These are phyloP conservation scores for Mormyrus lacerda DNA, from an alignment of 2,113 vertebrate genomes.

Conservation along the genomic window DNA sequence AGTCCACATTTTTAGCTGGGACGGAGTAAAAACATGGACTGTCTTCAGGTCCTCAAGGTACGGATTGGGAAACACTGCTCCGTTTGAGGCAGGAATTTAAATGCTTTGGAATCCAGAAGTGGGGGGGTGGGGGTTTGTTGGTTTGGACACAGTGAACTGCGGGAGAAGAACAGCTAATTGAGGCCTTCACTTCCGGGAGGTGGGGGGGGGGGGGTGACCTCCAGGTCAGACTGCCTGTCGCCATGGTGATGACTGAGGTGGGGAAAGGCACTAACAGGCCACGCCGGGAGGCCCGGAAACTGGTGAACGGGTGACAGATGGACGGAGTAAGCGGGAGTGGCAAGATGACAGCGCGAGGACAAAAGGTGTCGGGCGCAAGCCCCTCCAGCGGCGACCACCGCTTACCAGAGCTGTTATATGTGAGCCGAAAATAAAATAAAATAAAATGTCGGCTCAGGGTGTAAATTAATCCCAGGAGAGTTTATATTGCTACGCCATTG, in stretches of 20 bases:
- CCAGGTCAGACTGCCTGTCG: conserved; percentile 76
- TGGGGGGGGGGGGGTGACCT: conserved; percentile 40
- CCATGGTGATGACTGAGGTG: conserved; percentile 46
- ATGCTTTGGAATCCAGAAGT: conserved; percentile 13
- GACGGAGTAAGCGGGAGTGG: background rate
- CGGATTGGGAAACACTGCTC: background rate
- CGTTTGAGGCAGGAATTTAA: conserved; percentile 10
- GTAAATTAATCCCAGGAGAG: background rate
- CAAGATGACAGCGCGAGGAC: background rate
- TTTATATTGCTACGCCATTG: background rate
- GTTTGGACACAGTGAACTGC: background rate
- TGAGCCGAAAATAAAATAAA: background rate
- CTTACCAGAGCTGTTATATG: background rate
- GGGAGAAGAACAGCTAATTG: conserved; percentile 46
- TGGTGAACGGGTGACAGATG: background rate
- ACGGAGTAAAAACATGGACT: background rate
- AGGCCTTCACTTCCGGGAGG: conserved; percentile 49
- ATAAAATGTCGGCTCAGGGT: background rate
- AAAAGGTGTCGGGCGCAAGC: background rate
- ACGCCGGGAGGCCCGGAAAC: conserved; percentile 8
- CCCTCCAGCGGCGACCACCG: background rate
- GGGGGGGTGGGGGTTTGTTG: conserved; percentile 1
- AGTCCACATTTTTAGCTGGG: background rate
- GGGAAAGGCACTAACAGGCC: conserved; percentile 16
- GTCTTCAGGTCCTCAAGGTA: background rate